These are phyloP conservation scores for Fregata magnificens DNA, from an alignment of 2,113 vertebrate genomes.

Conservation along the genomic window DNA sequence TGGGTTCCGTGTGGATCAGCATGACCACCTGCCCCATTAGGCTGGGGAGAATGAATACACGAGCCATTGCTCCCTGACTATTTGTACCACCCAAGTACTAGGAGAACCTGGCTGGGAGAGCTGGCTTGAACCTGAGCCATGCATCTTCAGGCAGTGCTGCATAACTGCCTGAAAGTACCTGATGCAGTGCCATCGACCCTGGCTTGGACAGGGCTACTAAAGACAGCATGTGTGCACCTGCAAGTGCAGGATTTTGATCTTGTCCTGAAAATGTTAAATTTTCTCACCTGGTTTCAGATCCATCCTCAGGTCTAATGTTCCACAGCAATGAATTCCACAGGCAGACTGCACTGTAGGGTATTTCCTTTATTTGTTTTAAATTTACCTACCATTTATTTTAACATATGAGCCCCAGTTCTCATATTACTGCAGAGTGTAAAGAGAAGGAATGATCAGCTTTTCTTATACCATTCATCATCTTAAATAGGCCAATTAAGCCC, in stretches of 20 bases:
- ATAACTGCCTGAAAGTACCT: background rate
- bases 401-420: conserved; percentile 30
- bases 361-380: conserved; percentile 61
- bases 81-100: background rate
- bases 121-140: background rate
- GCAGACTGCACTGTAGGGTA: background rate
- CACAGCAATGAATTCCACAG: background rate
- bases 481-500: conserved; percentile 61
- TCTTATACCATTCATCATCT: conserved; percentile 56
- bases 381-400: conserved; percentile 61
- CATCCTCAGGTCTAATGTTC: background rate
- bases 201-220: background rate
- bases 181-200: background rate
- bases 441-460: conserved; percentile 55
- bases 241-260: background rate
- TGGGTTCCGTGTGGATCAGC: too few species aligned
- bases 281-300: background rate
- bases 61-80: background rate
- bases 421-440: conserved; percentile 7
- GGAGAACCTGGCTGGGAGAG: background rate
- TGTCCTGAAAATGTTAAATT: background rate
- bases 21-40: fast-evolving
- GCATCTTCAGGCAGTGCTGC: background rate
- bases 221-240: background rate
- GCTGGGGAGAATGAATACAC: fast-evolving